These are phyloP conservation scores for Pyralis farinalis DNA, from an alignment of 2,888 invertebrate genomes.

Conservation along the genomic window DNA sequence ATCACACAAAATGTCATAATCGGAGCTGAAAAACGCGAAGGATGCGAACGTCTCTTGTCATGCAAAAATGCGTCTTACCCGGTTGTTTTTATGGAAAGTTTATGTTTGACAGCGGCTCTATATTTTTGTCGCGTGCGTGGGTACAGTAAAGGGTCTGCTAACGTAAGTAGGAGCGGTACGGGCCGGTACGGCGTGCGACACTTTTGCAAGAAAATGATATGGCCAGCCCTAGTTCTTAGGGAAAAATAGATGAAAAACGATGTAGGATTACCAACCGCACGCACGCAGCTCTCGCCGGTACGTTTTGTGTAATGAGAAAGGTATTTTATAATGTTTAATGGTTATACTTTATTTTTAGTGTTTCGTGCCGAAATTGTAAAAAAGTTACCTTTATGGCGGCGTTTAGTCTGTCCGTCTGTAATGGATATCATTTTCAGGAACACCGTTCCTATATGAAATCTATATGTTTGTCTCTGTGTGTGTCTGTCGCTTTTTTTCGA, in stretches of 20 bases:
- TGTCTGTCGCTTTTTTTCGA: too few relatives aligned
- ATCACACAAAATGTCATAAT: slow-evolving; percentile 29
- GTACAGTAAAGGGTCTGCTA: slow-evolving; percentile 29
- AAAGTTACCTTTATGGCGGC: too few relatives aligned
- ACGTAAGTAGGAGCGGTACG: slow-evolving; percentile 32
- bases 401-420: too few relatives aligned
- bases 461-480: too few relatives aligned
- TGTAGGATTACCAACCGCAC: slow-evolving; percentile 5
- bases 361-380: too few relatives aligned
- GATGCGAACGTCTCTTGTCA: background rate
- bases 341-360: too few relatives aligned
- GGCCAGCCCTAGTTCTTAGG: background rate
- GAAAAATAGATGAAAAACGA: slow-evolving; percentile 8
- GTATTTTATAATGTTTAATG: background rate
- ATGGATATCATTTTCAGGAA: too few relatives aligned
- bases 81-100: slow-evolving; percentile 1
- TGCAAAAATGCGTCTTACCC: slow-evolving; percentile 11
- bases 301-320: background rate
- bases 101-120: slow-evolving; percentile 9
- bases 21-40: slow-evolving; percentile 18
- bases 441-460: too few relatives aligned
- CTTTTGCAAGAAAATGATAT: slow-evolving; percentile 17
- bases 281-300: slow-evolving; percentile 1
- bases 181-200: slow-evolving; percentile 41
- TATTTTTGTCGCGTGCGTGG: slow-evolving; percentile 29